Evolutionary conservation across 2,113 vertebrate species (phyloP).

Genomic region (Sorex araneus): DNA sequence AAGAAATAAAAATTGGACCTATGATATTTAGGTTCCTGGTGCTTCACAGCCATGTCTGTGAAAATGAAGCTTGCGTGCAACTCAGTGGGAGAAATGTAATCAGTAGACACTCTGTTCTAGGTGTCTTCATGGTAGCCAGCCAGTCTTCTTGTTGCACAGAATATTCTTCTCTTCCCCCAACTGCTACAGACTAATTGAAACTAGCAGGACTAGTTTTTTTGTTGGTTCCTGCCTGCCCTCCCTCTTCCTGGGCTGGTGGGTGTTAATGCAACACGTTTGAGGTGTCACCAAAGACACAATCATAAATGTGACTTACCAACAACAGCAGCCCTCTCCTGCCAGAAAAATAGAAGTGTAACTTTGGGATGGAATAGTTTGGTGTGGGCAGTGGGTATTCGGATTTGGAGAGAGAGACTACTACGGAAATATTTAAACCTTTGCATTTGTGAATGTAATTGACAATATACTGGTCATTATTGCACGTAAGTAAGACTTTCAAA

Average conservation of each 20-base stretch:
- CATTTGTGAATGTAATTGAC: constrained; percentile 6
- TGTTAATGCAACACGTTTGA: neutral
- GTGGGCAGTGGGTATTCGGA: neutral
- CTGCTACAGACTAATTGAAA: neutral
- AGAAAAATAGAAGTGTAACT: constrained; percentile 26
- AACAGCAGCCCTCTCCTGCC: neutral
- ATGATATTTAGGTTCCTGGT: neutral
- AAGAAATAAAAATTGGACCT: neutral
- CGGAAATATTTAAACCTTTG: neutral
- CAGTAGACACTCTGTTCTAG: neutral
- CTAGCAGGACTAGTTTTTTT: neutral
- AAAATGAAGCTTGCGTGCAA: neutral
- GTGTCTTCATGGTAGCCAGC: neutral
- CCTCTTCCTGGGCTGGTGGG: neutral
- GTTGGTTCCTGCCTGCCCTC: neutral
- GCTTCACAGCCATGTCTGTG: neutral
- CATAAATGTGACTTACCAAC: constrained; percentile 9
- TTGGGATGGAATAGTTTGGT: neutral
- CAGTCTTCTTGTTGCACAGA: no score
- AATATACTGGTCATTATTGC: neutral
- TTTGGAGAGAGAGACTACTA: neutral
- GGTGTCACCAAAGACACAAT: constrained; percentile 32
- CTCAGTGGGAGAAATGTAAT: neutral
- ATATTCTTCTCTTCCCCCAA: neutral
- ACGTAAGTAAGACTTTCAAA: no score